Conservation (phyloP, 2,888 invertebrate species). For the Melanostoma mellinum region DNA sequence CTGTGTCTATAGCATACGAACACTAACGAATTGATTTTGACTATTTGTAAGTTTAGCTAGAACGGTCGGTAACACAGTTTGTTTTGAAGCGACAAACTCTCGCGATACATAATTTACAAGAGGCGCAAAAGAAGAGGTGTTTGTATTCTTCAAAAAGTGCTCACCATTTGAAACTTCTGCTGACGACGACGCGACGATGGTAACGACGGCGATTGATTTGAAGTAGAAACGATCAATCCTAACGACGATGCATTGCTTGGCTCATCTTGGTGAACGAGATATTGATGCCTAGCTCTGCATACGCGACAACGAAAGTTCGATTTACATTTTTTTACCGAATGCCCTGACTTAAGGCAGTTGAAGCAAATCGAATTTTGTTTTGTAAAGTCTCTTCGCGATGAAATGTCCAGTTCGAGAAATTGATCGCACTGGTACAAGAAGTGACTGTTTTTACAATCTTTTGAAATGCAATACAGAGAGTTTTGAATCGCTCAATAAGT, state of each 20-base stretch:
- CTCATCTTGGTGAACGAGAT: not conserved
- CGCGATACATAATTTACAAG: not conserved
- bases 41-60: no score
- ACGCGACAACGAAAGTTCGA: not conserved
- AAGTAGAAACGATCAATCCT: no score
- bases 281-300: slow-evolving; percentile 1
- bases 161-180: not conserved
- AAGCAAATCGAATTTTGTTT: slow-evolving; percentile 6
- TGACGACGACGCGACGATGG: not conserved
- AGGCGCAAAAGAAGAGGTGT: not conserved
- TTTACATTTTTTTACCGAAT: not conserved
- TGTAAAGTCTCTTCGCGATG: not conserved
- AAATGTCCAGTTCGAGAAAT: slow-evolving; percentile 8
- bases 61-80: not conserved
- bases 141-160: not conserved
- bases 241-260: no score
- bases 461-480: no score
- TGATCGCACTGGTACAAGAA: not conserved
- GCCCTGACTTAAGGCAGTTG: slow-evolving; percentile 12
- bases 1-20: no score
- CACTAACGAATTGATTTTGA: no score
- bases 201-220: no score
- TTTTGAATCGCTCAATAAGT: no score
- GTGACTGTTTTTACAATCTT: slow-evolving; percentile 12
- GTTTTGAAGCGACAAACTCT: not conserved